A percentile compares a stretch with the other conserved stretches of the same genome.
Conservation (phyloP, 2,113 vertebrate species). For the Colius striatus region DNA sequence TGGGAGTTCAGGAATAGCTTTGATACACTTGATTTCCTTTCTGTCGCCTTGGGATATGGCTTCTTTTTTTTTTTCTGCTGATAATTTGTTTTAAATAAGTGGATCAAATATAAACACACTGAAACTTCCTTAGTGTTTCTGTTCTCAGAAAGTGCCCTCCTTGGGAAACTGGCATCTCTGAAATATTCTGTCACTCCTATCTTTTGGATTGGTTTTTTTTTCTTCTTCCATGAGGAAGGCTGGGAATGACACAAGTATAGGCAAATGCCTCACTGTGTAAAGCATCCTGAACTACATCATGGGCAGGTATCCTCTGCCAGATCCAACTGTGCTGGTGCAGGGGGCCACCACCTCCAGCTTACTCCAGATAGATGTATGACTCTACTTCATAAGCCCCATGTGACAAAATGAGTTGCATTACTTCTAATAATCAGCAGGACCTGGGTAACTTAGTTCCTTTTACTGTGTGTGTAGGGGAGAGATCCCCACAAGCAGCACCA, state of each 20-base stretch:
- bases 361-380: background rate
- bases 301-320: background rate
- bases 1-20: slow-evolving; percentile 35
- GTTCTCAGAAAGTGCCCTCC: background rate
- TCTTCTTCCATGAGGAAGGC: background rate
- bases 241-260: background rate
- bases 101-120: background rate
- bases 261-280: background rate
- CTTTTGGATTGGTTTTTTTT: background rate
- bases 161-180: background rate
- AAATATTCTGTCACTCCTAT: background rate
- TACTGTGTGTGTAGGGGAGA: background rate
- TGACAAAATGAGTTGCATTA: background rate
- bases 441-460: background rate
- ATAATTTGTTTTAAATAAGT: slow-evolving; percentile 30
- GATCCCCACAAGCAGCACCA: background rate
- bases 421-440: background rate
- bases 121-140: background rate
- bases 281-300: background rate
- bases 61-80: background rate
- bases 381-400: background rate
- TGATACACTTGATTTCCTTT: slow-evolving; percentile 52
- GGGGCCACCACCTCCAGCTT: background rate
- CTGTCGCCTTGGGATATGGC: slow-evolving; percentile 39
- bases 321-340: background rate